phyloP scores from a whole-genome alignment of 2,888 invertebrate genomes.

The Athrips mouffetella region DNA sequence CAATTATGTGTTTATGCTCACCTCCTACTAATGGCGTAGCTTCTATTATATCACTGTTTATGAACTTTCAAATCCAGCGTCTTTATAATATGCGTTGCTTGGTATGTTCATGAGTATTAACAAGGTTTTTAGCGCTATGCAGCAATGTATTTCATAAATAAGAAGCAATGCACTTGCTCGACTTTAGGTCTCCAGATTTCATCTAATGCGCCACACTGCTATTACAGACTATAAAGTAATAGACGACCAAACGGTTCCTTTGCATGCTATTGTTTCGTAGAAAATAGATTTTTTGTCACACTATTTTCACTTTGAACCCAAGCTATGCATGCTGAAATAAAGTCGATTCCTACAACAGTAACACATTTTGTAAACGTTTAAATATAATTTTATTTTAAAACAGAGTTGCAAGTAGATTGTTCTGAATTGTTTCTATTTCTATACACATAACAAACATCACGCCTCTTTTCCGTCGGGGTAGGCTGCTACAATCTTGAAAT shows the following conservation, averaged over 20 bases:
- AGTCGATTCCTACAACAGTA: too few relatives aligned
- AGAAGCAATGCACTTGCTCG: not conserved
- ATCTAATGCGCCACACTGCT: conserved; percentile 4
- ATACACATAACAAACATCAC: too few relatives aligned
- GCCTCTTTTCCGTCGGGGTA: too few relatives aligned
- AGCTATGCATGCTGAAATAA: not conserved
- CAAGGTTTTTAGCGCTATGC: not conserved
- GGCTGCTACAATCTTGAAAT: too few relatives aligned
- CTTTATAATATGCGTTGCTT: not conserved
- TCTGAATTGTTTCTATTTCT: conserved; percentile 5
- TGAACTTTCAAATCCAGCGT: not conserved
- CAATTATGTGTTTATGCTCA: conserved; percentile 28
- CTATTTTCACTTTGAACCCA: conserved; percentile 3
- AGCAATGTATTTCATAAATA: not conserved
- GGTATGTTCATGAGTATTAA: not conserved
- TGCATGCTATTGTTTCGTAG: conserved; percentile 5
- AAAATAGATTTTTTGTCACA: conserved; percentile 8
- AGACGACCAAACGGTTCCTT: conserved; percentile 9
- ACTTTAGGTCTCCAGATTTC: not conserved
- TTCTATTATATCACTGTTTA: not conserved
- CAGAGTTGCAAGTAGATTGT: conserved; percentile 3
- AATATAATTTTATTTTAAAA: conserved; percentile 6
- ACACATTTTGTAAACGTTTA: too few relatives aligned
- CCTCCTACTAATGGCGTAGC: conserved; percentile 4
- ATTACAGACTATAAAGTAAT: conserved; percentile 17